Conservation (phyloP, 2,888 invertebrate species). For the Drosophila sordidula region DNA sequence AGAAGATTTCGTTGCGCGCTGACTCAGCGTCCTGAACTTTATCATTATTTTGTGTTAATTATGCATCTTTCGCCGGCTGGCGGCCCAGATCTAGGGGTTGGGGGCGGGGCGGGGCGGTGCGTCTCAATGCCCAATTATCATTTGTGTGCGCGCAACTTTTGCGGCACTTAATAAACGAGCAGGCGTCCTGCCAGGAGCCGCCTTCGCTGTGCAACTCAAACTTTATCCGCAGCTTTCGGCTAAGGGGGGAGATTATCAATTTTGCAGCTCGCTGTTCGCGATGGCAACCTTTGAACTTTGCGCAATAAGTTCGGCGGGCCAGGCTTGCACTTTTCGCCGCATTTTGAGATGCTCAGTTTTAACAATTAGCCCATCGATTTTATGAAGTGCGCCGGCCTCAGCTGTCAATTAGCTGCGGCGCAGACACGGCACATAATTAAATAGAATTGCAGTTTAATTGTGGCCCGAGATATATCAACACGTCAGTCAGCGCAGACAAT, state of each 20-base stretch:
- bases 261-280: conserved; percentile 63
- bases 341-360: conserved; percentile 31
- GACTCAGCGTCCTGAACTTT: conserved; percentile 70
- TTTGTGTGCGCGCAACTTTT: conserved; percentile 72
- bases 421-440: conserved; percentile 66
- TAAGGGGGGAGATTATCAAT: conserved; percentile 61
- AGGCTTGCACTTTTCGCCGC: conserved; percentile 56
- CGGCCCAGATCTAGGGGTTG: background rate
- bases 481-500: conserved; percentile 45
- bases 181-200: background rate
- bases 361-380: conserved; percentile 63
- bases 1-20: conserved; percentile 57
- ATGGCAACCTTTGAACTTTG: conserved; percentile 76
- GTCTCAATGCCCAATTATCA: conserved; percentile 77
- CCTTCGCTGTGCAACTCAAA: conserved; percentile 40
- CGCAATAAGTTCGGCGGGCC: conserved; percentile 57
- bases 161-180: conserved; percentile 75
- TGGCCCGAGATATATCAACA: conserved; percentile 63
- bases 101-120: conserved; percentile 15
- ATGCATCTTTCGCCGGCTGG: conserved; percentile 70
- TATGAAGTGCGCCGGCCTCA: conserved; percentile 51
- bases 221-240: conserved; percentile 65
- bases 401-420: conserved; percentile 62
- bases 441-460: conserved; percentile 74
- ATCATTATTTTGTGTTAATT: conserved; percentile 80